Evolutionary conservation across 2,113 vertebrate species (phyloP).

Genomic region (Engraulis encrasicolus): DNA sequence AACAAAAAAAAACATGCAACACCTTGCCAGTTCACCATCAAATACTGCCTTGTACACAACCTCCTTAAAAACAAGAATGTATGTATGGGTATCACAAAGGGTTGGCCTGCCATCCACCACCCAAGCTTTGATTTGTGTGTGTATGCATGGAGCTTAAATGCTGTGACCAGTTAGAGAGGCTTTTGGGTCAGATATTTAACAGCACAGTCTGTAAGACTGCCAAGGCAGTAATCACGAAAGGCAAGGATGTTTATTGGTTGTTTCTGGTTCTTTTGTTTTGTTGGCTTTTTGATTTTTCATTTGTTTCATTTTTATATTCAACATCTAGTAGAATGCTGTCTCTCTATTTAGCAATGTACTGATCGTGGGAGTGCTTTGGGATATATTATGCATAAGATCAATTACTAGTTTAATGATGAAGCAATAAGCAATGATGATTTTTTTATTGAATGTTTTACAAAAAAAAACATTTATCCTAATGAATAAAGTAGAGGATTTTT

Average conservation of each 20-base stretch:
- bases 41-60: constrained; percentile 76
- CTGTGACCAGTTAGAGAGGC: constrained; percentile 31
- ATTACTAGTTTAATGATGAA: constrained; percentile 72
- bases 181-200: constrained; percentile 36
- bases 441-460: constrained; percentile 84
- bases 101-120: constrained; percentile 54
- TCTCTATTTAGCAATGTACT: constrained; percentile 68
- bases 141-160: constrained; percentile 33
- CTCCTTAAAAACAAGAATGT: constrained; percentile 76
- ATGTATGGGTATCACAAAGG: constrained; percentile 59
- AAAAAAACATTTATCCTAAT: constrained; percentile 73
- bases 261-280: constrained; percentile 57
- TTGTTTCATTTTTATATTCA: constrained; percentile 70
- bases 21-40: constrained; percentile 59
- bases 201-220: constrained; percentile 44
- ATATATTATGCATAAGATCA: constrained; percentile 75
- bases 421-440: constrained; percentile 79
- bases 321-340: constrained; percentile 63
- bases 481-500: constrained; percentile 83
- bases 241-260: constrained; percentile 53
- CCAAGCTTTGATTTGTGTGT: constrained; percentile 40
- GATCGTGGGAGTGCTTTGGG: constrained; percentile 69
- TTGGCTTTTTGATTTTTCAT: constrained; percentile 49
- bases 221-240: constrained; percentile 56
- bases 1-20: constrained; percentile 52